Base-by-base conservation (phyloP, 2,113 vertebrate genomes). In the Coregonus clupeaformis region DNA sequence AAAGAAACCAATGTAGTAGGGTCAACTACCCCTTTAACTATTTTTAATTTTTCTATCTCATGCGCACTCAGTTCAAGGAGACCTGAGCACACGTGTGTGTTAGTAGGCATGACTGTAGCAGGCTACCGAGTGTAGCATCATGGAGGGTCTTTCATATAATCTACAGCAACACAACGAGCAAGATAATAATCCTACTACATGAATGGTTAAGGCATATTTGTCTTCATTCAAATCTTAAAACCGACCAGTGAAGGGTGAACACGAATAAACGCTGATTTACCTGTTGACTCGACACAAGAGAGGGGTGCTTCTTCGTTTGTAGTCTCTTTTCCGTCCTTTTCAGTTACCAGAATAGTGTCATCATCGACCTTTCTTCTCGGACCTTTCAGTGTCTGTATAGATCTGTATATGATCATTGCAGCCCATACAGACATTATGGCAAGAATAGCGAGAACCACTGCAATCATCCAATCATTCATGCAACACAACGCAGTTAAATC, bases 361-460 rank as follows among this genome's bases (percentile, higher is more conserved):
- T 80, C 52, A 4, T 20, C 80, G n/a, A 45, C 66, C 74, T 80
- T 85, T 79, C 87, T 86, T 72, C 82, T 73, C 80, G 85, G 89
- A 78, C 83, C 85, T 83, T 75, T 80, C 75, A 89, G 76, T 72
- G 45, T 45, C 36, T 42, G 36, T 42, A 42, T 42, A 42, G 36
- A 42, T 85, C 76, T 90, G 81, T 92, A 92, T 63, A 94, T 83
- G 66, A 68, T 36, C 16, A 68, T 11, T 13, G 20, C 32, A 68
- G 66, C 66, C 66, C 66, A 68, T 68, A 36, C 30, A 25, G 30
- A 36, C 66, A 68, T 18, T 18, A 68, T 22, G 66, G 32, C 66
- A 36, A 68, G 22, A n/a, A 68, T 16, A 36, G 66, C n/a, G 30
- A 68, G 5, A 68, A 32, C 66, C 66, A 25, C 66, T 22, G 66